These are phyloP conservation scores for Indicator maculatus DNA, from an alignment of 2,113 vertebrate species.

Conservation along the genomic window DNA sequence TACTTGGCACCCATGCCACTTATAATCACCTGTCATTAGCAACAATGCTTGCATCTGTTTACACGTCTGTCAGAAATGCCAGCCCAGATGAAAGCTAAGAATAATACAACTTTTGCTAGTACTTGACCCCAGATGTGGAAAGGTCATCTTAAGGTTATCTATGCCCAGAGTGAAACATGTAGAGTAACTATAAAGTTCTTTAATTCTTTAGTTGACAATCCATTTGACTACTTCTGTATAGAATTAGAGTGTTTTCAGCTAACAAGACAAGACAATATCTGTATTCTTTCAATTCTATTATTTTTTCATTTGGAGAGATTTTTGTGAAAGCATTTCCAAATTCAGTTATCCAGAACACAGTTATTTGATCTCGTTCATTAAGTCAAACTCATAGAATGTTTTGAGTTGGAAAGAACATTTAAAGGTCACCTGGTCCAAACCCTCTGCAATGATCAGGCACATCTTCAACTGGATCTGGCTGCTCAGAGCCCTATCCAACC, in stretches of 20 bases:
- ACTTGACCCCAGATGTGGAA: conserved; percentile 69
- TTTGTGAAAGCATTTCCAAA: neutral
- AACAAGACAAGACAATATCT: neutral
- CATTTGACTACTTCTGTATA: neutral
- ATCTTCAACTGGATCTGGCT: neutral
- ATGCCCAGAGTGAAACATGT: neutral
- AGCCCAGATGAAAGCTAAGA: conserved; percentile 67
- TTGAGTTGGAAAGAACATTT: neutral
- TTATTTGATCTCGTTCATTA: neutral
- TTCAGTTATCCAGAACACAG: neutral
- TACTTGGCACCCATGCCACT: conserved; percentile 91
- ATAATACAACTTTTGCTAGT: conserved; percentile 67
- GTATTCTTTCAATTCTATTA: neutral
- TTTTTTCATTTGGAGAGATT: neutral
- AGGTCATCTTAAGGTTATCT: conserved; percentile 26
- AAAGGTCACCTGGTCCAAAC: neutral
- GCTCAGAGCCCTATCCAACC: neutral
- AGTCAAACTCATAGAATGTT: neutral
- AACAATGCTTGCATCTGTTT: conserved; percentile 91
- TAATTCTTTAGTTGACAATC: neutral
- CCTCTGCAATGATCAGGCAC: neutral
- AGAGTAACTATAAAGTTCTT: neutral
- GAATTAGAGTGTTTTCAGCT: neutral
- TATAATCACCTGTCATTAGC: conserved; percentile 99
- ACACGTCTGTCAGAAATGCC: conserved; percentile 89